Evolutionary conservation across 2,888 invertebrate genomes (phyloP), one percentile per base, ranked within the genome.

Genomic region (Polyommatus iphigenia): DNA sequence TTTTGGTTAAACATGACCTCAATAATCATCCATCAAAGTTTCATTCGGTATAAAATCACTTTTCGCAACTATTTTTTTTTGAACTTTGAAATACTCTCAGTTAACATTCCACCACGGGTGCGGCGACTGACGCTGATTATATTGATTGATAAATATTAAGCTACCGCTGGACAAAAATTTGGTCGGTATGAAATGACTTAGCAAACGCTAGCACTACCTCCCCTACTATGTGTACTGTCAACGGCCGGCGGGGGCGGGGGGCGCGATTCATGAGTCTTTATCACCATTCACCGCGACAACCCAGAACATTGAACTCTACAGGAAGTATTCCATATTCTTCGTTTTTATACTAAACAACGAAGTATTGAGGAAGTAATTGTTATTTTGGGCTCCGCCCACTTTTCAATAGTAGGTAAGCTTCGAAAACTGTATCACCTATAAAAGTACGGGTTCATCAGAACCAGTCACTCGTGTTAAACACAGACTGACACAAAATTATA

Each of bases 291-390:
- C 85, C 87, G 85, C 90, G 90, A 91, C 81, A 83, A 82, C 81
- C 84, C 86, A 90, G 93, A 89, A 88, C 93, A 87, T 91, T 93
- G 93, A 93, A 92, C 93, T 86, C 90, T 87, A 90, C 89, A 90
- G 92, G 92, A 92, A 93, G 90, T 89, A 89, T 89, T 86, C 85
- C 85, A 88, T 89, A 87, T 89, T 90, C 87, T 88, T 89, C 87
- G 88, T 88, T 90, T 91, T 90, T 90, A 76, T 71, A 36, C 50
- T 41, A 32, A 77, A 54, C 54, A 54, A 54, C 13, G 4, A 18
- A 54, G 50, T 50, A 15, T 50, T 50, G 50, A 15, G 15, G 15
- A 50, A 50, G 0, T 54, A 18, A 5, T 18, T 54, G 54, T 54
- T 3, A 46, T 54, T 54, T 54, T 54, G 5, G 18, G 18, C 18